A percentile compares a stretch with the other conserved stretches of the same genome.
Conservation (phyloP, 2,113 vertebrate genomes). For the Entelurus aequoreus region DNA sequence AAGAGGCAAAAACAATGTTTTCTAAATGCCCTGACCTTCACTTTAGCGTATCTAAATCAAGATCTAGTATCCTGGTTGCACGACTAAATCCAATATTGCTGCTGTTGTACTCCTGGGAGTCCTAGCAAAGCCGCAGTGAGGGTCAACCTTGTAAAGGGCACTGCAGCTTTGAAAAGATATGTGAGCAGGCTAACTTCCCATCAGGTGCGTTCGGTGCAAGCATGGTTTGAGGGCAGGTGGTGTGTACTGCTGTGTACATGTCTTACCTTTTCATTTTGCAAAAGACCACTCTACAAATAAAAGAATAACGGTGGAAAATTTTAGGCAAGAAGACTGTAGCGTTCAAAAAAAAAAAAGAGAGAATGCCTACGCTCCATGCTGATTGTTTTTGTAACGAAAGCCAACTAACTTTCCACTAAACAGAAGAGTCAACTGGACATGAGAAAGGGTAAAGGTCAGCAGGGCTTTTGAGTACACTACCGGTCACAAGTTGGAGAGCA, state of each 20-base stretch:
- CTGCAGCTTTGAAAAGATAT: slow-evolving; percentile 31
- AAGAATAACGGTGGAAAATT: slow-evolving; percentile 99
- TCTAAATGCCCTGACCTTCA: not conserved
- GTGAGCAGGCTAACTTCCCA: slow-evolving; percentile 16
- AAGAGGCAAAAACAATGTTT: not conserved
- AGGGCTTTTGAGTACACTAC: not conserved
- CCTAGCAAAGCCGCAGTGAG: not conserved
- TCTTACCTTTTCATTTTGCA: slow-evolving; percentile 99
- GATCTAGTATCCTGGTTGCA: not conserved
- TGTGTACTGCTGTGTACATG: slow-evolving; percentile 86
- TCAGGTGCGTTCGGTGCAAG: slow-evolving; percentile 8
- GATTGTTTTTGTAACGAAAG: slow-evolving; percentile 68
- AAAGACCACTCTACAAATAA: slow-evolving; percentile 99
- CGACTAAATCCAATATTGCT: not conserved
- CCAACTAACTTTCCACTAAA: slow-evolving; percentile 29
- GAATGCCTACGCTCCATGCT: slow-evolving; percentile 98
- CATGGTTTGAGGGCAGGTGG: slow-evolving; percentile 71
- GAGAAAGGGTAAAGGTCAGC: slow-evolving; percentile 18
- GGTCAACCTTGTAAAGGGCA: slow-evolving; percentile 1
- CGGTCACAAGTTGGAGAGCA: not conserved
- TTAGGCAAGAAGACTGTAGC: slow-evolving; percentile 99
- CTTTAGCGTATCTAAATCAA: not conserved
- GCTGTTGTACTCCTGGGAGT: not conserved
- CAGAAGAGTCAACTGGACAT: slow-evolving; percentile 29
- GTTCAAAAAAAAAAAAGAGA: slow-evolving; percentile 79